Base-by-base conservation (phyloP, 2,888 invertebrate species). In the Salticus scenicus region DNA sequence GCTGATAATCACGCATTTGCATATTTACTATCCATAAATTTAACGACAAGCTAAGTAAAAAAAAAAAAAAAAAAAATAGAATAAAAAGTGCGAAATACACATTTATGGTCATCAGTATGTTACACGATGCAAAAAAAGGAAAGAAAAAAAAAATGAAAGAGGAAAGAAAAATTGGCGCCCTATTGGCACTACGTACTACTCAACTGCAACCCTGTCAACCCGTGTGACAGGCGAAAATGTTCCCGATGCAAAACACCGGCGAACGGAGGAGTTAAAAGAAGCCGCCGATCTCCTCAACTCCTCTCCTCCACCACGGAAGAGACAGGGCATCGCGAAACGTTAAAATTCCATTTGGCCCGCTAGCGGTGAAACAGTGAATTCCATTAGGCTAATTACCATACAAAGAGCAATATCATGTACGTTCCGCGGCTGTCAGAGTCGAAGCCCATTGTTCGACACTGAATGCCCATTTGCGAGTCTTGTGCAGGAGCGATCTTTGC, bases 301-400 rank as follows among this genome's bases (percentile, higher is more conserved):
- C 71, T 41, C 71, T 28, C 64, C 64, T 72, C 71, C 64, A 37
- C 64, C 57, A 72, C 28, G 64, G 71, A 63, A 67, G 67, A 42
- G 24, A 27, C 24, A 70, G 66, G 33, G 67, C 74, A 12, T 73
- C 64, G 78, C 73, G 78, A 81, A 87, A 87, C 87, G 87, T 87
- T 87, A 87, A 87, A 87, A 87, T 87, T 87, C 87, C 87, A 87
- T 87, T 87, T 87, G 87, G 87, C 77, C 81, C 73, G 71, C 51
- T 69, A 80, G 80, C 77, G 81, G 73, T 57, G 87, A 75, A 87
- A 87, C 87, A 87, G 74, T 82, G 82, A 82, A 83, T 79, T 84
- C 88, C 88, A 88, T 88, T 88, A 88, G 82, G 33, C 88, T 88
- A 88, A 88, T 88, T 88, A 88, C 87, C 88, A 88, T 88, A 88